Evolutionary conservation across 2,888 invertebrate genomes (phyloP).

Genomic region (Reticulitermes lucifugus): DNA sequence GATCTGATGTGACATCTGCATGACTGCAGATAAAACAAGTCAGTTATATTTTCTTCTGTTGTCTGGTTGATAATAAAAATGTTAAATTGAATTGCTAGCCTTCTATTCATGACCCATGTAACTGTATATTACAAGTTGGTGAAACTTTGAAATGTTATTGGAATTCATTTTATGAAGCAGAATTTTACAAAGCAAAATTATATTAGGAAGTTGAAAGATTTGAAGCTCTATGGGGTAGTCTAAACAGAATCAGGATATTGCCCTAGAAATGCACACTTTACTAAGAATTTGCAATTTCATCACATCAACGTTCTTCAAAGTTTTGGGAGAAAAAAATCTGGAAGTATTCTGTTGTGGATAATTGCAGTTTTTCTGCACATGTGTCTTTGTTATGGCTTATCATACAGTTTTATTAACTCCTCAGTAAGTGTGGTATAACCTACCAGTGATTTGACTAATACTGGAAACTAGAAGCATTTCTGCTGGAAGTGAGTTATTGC

Average conservation of each 20-base stretch:
- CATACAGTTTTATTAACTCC: too few species aligned
- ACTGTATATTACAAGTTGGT: not conserved
- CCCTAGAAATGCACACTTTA: too few species aligned
- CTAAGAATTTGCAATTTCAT: too few species aligned
- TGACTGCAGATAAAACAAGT: conserved; percentile 1
- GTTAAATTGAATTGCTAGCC: not conserved
- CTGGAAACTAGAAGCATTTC: not conserved
- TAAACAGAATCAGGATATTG: too few species aligned
- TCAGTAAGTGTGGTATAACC: too few species aligned
- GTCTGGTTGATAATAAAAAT: conserved; percentile 7
- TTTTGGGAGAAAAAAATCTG: not conserved
- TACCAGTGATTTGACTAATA: too few species aligned
- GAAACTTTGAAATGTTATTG: not conserved
- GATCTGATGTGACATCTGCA: conserved; percentile 2
- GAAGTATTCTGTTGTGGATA: not conserved
- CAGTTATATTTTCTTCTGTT: not conserved
- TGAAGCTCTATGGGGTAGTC: too few species aligned
- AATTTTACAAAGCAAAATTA: too few species aligned
- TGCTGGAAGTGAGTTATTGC: not conserved
- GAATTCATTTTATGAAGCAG: too few species aligned
- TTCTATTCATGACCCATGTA: not conserved
- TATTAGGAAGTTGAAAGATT: too few species aligned
- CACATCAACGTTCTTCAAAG: not conserved
- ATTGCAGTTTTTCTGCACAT: too few species aligned
- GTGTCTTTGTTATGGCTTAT: too few species aligned